Percentiles rank a stretch among this genome's conserved stretches.
phyloP scores from a whole-genome alignment of 2,888 invertebrate species.

The Lasioglossum figueresi region DNA sequence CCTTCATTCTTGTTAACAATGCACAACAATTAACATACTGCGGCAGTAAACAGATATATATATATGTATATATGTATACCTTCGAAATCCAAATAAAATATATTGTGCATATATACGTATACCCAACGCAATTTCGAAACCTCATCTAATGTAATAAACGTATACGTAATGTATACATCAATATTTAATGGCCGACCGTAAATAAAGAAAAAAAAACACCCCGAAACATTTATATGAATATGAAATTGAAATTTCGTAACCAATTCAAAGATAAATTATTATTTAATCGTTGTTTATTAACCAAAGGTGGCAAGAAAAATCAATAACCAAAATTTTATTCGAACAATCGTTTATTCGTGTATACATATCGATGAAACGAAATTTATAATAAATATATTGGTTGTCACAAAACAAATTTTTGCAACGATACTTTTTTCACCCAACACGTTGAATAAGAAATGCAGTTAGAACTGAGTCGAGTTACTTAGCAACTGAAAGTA shows the following conservation, averaged over 20 bases:
- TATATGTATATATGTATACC: neutral
- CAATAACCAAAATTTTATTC: conserved; percentile 3
- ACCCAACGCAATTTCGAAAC: neutral
- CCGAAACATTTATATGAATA: neutral
- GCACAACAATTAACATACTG: conserved; percentile 3
- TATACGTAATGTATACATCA: neutral
- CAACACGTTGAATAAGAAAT: neutral
- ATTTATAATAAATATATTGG: neutral
- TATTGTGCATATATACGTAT: neutral
- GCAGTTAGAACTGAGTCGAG: conserved; percentile 6
- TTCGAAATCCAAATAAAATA: neutral
- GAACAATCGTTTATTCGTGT: neutral
- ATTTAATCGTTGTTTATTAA: neutral
- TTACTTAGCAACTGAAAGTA: conserved; percentile 50
- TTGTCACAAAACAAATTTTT: neutral
- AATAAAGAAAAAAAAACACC: neutral
- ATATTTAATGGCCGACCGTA: neutral
- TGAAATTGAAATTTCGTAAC: neutral
- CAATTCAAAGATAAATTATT: neutral
- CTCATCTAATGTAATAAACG: neutral
- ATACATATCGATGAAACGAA: neutral
- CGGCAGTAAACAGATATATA: neutral
- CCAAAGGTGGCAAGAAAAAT: neutral
- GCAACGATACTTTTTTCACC: neutral
- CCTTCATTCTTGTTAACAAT: conserved; percentile 13